A percentile compares a stretch with the other conserved stretches of the same genome.
These are phyloP conservation scores for Ecliptopera silaceata DNA, from an alignment of 2,888 invertebrate genomes.

Conservation along the genomic window DNA sequence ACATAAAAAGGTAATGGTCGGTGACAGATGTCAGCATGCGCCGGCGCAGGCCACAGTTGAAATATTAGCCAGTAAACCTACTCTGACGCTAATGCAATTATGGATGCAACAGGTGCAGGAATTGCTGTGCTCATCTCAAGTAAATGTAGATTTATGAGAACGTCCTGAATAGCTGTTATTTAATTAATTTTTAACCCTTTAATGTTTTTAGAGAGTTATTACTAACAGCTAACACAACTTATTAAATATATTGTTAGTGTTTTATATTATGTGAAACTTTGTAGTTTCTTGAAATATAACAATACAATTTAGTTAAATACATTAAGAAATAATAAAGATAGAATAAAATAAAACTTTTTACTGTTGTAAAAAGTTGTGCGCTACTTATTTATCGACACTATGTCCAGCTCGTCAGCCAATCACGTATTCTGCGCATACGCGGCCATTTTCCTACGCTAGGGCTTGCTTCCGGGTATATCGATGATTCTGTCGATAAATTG, in stretches of 20 bases:
- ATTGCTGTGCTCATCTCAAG: constrained; percentile 14
- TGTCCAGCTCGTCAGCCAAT: constrained; percentile 47
- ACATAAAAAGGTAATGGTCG: constrained; percentile 59
- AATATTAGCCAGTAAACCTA: constrained; percentile 27
- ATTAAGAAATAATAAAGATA: no score
- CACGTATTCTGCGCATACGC: constrained; percentile 37
- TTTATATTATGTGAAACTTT: no score
- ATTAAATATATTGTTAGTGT: background rate
- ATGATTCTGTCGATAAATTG: constrained; percentile 44
- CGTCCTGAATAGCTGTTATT: constrained; percentile 6
- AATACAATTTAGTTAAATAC: no score
- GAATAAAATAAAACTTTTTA: no score
- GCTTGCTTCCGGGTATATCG: constrained; percentile 42
- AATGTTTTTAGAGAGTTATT: constrained; percentile 2
- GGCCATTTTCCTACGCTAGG: constrained; percentile 54
- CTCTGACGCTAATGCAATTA: constrained; percentile 29
- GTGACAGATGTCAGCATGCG: constrained; percentile 58
- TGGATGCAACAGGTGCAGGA: constrained; percentile 22
- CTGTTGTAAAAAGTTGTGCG: no score
- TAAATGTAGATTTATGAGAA: constrained; percentile 24
- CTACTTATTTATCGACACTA: constrained; percentile 18
- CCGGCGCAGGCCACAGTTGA: constrained; percentile 36
- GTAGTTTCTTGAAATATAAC: no score
- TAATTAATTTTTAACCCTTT: background rate
- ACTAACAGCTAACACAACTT: background rate